Base-by-base conservation (phyloP, 1,140 invertebrate genomes). In the Pygmarrhopalites habei region DNA sequence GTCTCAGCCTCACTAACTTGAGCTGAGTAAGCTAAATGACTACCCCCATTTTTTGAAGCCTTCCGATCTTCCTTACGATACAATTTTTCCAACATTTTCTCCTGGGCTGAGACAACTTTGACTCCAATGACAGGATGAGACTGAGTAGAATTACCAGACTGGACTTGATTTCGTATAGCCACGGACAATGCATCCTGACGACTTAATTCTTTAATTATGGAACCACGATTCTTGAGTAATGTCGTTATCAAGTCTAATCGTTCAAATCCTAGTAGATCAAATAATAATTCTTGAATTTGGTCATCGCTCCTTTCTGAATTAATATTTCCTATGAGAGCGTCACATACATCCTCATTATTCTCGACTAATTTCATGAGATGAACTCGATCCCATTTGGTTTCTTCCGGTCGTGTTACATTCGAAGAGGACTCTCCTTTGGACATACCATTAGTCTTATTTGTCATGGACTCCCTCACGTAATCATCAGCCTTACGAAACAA, bases 41-140 rank as follows among this genome's bases (percentile, higher is more conserved):
- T 60, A 81, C 80, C 0, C 82, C 80, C 66, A 26, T 21, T 43
- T 64, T 83, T 86, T n/a, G 81, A 76, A 3, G 83, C 72, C 69
- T 86, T 88, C 73, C 93, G 95, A 73, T 94, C 92, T 73, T 94
- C 89, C 74, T 92, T 94, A 15, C 90, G 81, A 10, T 90, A 82
- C 75, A 88, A 81, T 74, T 95, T 96, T 29, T 82, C 79, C 28
- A 92, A 72, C 58, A 83, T 76, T 71, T 87, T 91, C 73, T 97
- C 92, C 71, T 87, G 82, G 73, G 88, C 88, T 3, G 90, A 90
- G 72, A 90, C 85, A 25, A 95, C 84, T 41, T 59, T 69, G 2
- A 71, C 67, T 30, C 65, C 65, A n/a, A 69, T 69, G 4, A 66
- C 64, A 1, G 62, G 68, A 58, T 66, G 58, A 26, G 63, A 64